A percentile compares a stretch with the other conserved stretches of the same genome.
Evolutionary conservation across 2,888 invertebrate species (phyloP).

Genomic region (Auanema freiburgensis): DNA sequence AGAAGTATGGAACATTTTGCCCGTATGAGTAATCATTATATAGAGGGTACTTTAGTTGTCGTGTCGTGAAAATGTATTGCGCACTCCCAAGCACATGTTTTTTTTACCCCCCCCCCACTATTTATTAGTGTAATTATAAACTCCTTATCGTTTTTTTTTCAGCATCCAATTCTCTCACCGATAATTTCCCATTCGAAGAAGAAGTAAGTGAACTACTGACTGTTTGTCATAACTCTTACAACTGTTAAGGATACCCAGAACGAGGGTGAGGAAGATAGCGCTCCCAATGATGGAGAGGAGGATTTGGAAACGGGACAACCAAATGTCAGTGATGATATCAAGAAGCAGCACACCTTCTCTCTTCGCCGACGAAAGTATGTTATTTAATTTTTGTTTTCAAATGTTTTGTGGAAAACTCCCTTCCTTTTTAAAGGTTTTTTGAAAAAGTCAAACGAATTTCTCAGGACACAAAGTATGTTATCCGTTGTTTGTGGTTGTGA

Average conservation of each 20-base stretch:
- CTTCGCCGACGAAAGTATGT: slow-evolving; percentile 21
- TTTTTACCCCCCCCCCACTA: no score
- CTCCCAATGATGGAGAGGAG: not conserved
- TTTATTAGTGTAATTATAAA: not conserved
- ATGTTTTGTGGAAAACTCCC: not conserved
- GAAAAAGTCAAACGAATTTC: slow-evolving; percentile 17
- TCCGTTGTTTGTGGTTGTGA: slow-evolving; percentile 13
- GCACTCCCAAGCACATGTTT: not conserved
- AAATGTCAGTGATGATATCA: slow-evolving; percentile 17
- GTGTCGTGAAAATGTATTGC: slow-evolving; percentile 14
- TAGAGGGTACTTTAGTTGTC: slow-evolving; percentile 20
- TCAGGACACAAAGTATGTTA: slow-evolving; percentile 17
- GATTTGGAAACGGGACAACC: slow-evolving; percentile 7
- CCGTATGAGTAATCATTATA: slow-evolving; percentile 19
- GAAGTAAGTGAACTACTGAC: slow-evolving; percentile 9
- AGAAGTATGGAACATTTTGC: slow-evolving; percentile 21
- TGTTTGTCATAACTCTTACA: not conserved
- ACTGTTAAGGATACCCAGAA: slow-evolving; percentile 14
- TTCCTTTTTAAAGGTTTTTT: slow-evolving; percentile 6
- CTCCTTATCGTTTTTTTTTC: slow-evolving; percentile 12
- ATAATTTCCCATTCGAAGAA: slow-evolving; percentile 29
- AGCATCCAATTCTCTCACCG: slow-evolving; percentile 35
- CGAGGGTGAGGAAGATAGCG: slow-evolving; percentile 10
- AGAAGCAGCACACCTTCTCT: slow-evolving; percentile 16
- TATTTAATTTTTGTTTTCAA: not conserved